A percentile compares a stretch with the other conserved stretches of the same genome.
Conservation (phyloP, 1,140 invertebrate genomes). For the Adoxophyes honmai region DNA sequence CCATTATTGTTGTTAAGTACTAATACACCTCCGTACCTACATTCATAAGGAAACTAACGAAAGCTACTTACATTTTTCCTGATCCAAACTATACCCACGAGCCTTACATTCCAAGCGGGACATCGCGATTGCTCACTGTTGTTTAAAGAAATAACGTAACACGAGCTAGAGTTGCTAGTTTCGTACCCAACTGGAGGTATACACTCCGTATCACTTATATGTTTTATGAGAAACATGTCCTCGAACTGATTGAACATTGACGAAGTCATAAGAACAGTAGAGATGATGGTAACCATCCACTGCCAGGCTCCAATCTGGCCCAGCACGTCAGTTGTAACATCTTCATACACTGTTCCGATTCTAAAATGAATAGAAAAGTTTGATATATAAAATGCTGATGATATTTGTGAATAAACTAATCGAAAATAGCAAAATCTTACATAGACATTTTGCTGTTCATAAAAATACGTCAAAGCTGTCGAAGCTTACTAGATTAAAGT, state of each 20-base stretch:
- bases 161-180: conserved; percentile 37
- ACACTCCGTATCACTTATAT: conserved; percentile 32
- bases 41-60: too few relatives aligned
- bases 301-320: conserved; percentile 62
- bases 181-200: conserved; percentile 26
- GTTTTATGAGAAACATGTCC: conserved; percentile 47
- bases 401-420: too few relatives aligned
- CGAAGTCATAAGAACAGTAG: conserved; percentile 36
- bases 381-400: too few relatives aligned
- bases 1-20: too few relatives aligned
- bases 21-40: too few relatives aligned
- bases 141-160: conserved; percentile 35
- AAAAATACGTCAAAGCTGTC: not conserved
- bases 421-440: conserved; percentile 15
- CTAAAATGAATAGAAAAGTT: too few relatives aligned
- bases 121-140: conserved; percentile 35
- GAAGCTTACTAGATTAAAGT: conserved; percentile 4
- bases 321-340: conserved; percentile 58
- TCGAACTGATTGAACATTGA: conserved; percentile 52
- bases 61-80: not conserved
- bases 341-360: conserved; percentile 62
- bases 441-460: conserved; percentile 21
- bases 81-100: conserved; percentile 25
- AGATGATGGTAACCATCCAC: conserved; percentile 51
- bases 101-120: conserved; percentile 45